Base-by-base conservation (phyloP, 92 coral and sea anemone genomes). In the Meandrina meandrites region DNA sequence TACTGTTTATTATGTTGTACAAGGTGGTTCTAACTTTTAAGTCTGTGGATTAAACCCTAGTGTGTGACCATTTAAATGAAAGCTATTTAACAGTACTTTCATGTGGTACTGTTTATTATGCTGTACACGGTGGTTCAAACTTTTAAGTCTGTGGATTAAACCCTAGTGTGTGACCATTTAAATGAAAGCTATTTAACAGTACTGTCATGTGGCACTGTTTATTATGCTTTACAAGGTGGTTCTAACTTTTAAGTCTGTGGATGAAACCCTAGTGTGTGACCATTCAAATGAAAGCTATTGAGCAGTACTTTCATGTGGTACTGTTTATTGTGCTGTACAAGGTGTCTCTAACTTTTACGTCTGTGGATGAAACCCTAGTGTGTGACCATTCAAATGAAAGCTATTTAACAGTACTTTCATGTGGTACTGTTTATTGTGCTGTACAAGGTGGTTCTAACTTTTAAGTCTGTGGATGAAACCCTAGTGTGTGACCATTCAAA, bases 361-460 rank as follows among this genome's bases (percentile, higher is more conserved):
- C 51, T 48, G 57, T 82, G 86, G 36, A 37, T 73, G 22, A 82
- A 68, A 45, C 69, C 32, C 69, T 64, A n/a, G 32, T 32, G 77
- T 73, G 77, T 34, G 77, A 73, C 48, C 48, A 73, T 73, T 73
- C 77, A 32, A 16, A 32, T 34, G 40, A 73, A 73, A 73, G 77
- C 77, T 73, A 34, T 40, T 73, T 47, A 73, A 27, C 47, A 73
- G 77, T 73, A 34, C 77, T 73, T 16, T 73, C 40, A 34, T 73
- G 77, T 73, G 77, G 77, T 34, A 34, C 77, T 73, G 77, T 73
- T 73, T 73, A 32, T 34, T 73, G 16, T 73, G 28, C 77, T 34
- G 28, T 73, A 73, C 77, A 7, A 40, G 40, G 77, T 73, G 77
- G 48, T 73, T 73, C 77, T 73, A 73, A 30, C 77, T 73, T 73